These are phyloP conservation scores for Cynoglossus semilaevis DNA, from an alignment of 2,113 vertebrate genomes.

Conservation along the genomic window DNA sequence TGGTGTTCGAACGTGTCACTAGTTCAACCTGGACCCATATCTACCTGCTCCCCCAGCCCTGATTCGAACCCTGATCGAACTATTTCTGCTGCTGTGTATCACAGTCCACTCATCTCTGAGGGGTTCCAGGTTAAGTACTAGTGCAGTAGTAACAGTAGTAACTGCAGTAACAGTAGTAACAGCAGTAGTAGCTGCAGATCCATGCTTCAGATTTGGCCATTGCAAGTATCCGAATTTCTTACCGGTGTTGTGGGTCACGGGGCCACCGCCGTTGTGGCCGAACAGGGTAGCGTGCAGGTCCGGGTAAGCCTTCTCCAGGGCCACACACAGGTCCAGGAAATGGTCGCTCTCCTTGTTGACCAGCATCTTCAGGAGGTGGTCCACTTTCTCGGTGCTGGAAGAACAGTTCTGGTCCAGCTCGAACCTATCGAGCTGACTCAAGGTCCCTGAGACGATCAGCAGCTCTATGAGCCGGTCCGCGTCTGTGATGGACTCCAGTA, in stretches of 20 bases:
- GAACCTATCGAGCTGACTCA: conserved; percentile 81
- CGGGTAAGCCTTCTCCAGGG: conserved; percentile 94
- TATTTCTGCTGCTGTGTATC: too few relatives aligned
- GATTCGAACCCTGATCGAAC: too few relatives aligned
- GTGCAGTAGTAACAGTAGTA: too few relatives aligned
- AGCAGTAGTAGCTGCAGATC: conserved; percentile 51
- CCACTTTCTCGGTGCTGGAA: conserved; percentile 85
- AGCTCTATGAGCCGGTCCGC: conserved; percentile 87
- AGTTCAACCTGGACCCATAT: too few relatives aligned
- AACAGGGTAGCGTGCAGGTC: conserved; percentile 90
- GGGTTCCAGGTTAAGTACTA: too few relatives aligned
- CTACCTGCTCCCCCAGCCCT: too few relatives aligned
- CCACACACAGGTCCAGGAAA: conserved; percentile 92
- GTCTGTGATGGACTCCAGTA: conserved; percentile 91
- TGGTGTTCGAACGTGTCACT: too few relatives aligned
- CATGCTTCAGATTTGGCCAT: conserved; percentile 52
- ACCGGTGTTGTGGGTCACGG: too few relatives aligned
- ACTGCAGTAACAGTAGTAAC: too few relatives aligned
- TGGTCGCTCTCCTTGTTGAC: conserved; percentile 93
- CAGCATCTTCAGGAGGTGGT: conserved; percentile 91
- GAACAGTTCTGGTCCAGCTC: conserved; percentile 84
- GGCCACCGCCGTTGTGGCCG: conserved; percentile 80
- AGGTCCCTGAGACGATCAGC: conserved; percentile 82
- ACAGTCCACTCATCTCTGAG: too few relatives aligned
- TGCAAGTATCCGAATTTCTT: too few relatives aligned